Evolutionary conservation across 2,888 invertebrate genomes (phyloP), one percentile per base, ranked within the genome.

Genomic region (Apocheima hispidaria): DNA sequence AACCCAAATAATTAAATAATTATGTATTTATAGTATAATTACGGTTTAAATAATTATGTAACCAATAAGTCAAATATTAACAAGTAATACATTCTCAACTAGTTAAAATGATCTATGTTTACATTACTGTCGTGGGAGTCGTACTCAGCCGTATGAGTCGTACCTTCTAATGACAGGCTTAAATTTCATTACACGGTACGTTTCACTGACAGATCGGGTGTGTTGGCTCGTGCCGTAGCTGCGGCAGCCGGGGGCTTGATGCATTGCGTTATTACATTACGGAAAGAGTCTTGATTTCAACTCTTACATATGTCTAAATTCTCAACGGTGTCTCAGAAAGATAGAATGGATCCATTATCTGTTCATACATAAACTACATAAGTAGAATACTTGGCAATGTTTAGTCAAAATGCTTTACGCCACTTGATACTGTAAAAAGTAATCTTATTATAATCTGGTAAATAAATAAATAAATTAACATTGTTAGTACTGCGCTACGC

Each of bases 171-270:
- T 35, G 35, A 35, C 14, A 7, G n/a, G 35, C n/a, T 33, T 23
- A 43, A n/a, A n/a, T 41, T 12, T 20, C 28, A 49, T 49, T 20
- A 35, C 49, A 41, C 33, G 49, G 41, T 14, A 41, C 49, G 40
- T 56, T 49, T 40, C 20, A 30, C 56, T 48, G 56, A 41, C 48
- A 16, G n/a, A 48, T 48, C 44, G 23, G 14, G 5, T 2, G 16
- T 9, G 44, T 26, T 14, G 36, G 21, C 3, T n/a, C n/a, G 5
- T 7, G 0, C 30, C 30, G 41, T 41, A 30, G 30, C 51, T 52
- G 18, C 30, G 20, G 46, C 21, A 36, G 38, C 40, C 20, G 30
- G n/a, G 0, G 6, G 16, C 14, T 5, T 53, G 53, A 53, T 43
- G 33, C 30, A 44, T 48, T n/a, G 38, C 20, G 1, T 18, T 38